phyloP scores from a whole-genome alignment of 2,113 vertebrate species.

The Ptilorrhoa leucosticta region DNA sequence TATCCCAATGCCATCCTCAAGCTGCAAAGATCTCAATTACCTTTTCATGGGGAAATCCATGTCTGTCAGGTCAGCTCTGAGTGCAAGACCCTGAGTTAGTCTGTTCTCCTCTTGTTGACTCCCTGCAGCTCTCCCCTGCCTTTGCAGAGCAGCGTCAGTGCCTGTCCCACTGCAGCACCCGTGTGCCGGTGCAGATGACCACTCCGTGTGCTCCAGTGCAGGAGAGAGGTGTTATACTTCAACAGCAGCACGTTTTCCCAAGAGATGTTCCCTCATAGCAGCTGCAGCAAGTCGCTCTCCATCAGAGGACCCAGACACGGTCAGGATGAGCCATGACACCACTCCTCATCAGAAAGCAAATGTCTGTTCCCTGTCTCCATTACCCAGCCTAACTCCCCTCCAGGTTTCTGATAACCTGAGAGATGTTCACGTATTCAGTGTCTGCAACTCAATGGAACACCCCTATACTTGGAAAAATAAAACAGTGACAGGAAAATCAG shows the following conservation, averaged over 20 bases:
- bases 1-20: background rate
- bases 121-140: background rate
- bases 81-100: background rate
- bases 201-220: fast-evolving
- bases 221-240: background rate
- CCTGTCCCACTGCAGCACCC: background rate
- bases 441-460: background rate
- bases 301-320: fast-evolving
- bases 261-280: background rate
- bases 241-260: background rate
- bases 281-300: background rate
- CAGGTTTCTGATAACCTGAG: background rate
- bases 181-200: fast-evolving
- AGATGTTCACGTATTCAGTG: fast-evolving
- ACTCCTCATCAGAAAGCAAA: background rate
- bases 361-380: background rate
- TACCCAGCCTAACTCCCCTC: background rate
- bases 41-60: background rate
- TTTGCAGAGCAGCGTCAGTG: background rate
- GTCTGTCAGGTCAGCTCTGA: background rate
- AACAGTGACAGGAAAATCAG: background rate
- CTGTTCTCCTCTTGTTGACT: background rate
- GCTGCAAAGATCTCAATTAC: background rate
- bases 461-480: background rate
- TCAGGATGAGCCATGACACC: background rate